Percentiles rank a stretch among this genome's conserved stretches.
phyloP scores from a whole-genome alignment of 1,140 invertebrate species.

The Centruroides sculpturatus region DNA sequence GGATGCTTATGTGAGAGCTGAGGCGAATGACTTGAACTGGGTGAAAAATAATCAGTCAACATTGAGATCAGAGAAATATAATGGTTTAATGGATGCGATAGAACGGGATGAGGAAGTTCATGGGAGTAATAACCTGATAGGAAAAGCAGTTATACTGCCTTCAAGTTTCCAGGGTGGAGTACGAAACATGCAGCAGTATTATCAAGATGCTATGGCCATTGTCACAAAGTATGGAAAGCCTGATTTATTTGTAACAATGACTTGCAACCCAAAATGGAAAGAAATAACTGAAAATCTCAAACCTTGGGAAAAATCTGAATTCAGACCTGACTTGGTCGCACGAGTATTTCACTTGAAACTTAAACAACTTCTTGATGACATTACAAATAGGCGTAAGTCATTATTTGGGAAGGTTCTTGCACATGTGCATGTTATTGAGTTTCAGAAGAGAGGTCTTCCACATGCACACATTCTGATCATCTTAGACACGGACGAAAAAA shows the following conservation, averaged over 20 bases:
- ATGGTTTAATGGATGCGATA: constrained; percentile 3
- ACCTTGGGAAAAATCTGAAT: constrained; percentile 18
- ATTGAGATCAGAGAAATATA: constrained; percentile 9
- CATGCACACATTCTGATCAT: constrained; percentile 28
- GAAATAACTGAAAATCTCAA: constrained; percentile 27
- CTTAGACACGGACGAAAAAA: constrained; percentile 3
- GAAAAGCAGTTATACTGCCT: constrained; percentile 6
- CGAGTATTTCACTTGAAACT: too few species aligned
- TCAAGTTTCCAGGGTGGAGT: constrained; percentile 10
- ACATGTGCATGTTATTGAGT: constrained; percentile 26
- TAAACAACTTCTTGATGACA: constrained; percentile 19
- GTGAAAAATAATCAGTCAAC: constrained; percentile 8
- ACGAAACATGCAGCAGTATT: constrained; percentile 10
- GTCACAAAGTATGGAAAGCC: constrained; percentile 26
- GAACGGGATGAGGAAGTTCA: neutral
- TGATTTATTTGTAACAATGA: constrained; percentile 33
- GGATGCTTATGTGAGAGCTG: too few species aligned
- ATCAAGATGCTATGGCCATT: constrained; percentile 25
- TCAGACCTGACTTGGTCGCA: constrained; percentile 28
- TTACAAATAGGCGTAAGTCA: constrained; percentile 17
- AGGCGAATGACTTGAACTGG: constrained; percentile 4
- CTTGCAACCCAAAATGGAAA: constrained; percentile 35
- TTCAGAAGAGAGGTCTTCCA: constrained; percentile 32
- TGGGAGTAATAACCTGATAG: constrained; percentile 4
- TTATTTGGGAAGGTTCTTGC: constrained; percentile 4